Evolutionary conservation across 2,113 vertebrate species (phyloP).

Genomic region (Hippoglossus stenolepis): DNA sequence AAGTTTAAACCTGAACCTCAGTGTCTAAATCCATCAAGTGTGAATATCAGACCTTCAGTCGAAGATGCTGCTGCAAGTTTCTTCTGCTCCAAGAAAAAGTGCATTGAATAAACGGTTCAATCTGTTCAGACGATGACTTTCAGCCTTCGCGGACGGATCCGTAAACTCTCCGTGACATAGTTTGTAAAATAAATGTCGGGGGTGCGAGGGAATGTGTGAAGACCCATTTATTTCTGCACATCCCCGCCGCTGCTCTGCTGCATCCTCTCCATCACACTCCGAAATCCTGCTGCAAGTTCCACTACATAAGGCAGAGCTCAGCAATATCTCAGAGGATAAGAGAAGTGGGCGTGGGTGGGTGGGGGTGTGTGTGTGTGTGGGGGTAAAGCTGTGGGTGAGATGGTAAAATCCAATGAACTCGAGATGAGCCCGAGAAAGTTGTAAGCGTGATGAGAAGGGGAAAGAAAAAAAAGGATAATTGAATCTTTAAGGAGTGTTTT

Average conservation of each 20-base stretch:
- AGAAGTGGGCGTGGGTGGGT: background rate
- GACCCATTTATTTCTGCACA: background rate
- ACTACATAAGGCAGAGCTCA: slow-evolving; percentile 28
- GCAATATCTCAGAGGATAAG: slow-evolving; percentile 46
- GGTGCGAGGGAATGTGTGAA: background rate
- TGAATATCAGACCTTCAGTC: too few relatives aligned
- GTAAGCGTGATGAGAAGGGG: background rate
- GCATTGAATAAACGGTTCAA: too few relatives aligned
- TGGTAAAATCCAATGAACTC: background rate
- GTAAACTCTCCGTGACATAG: background rate
- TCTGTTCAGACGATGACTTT: background rate
- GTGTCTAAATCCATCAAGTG: too few relatives aligned
- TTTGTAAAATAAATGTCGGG: background rate
- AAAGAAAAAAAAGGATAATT: slow-evolving; percentile 38
- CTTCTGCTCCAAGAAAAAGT: background rate
- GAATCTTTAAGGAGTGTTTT: slow-evolving; percentile 53
- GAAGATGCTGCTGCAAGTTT: background rate
- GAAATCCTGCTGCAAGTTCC: slow-evolving; percentile 34
- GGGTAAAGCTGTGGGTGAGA: too few relatives aligned
- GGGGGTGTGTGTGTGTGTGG: background rate
- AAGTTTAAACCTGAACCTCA: too few relatives aligned
- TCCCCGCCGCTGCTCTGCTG: background rate
- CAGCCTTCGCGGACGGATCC: background rate
- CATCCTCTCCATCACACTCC: slow-evolving; percentile 23
- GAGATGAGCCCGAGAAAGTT: background rate